A percentile compares a stretch with the other conserved stretches of the same genome.
Conservation (phyloP, 2,888 invertebrate genomes). For the Nomada goodeniana region DNA sequence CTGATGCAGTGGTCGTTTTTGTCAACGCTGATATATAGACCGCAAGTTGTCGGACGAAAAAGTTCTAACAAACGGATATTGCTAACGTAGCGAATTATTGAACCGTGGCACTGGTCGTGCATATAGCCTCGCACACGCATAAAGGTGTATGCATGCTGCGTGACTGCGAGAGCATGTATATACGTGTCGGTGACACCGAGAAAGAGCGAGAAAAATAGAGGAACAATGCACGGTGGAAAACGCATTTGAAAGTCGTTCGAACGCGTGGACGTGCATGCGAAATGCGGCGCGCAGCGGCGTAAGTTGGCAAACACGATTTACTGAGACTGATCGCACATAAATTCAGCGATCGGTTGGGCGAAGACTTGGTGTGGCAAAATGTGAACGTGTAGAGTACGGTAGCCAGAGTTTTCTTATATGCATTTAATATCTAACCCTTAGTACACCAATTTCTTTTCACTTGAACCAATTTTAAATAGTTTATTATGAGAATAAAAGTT, state of each 20-base stretch:
- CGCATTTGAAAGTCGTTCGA: slow-evolving; percentile 63
- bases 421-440: not conserved
- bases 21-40: not conserved
- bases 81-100: slow-evolving; percentile 68
- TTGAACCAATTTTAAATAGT: too few relatives aligned
- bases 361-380: not conserved
- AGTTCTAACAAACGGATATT: slow-evolving; percentile 65
- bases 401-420: not conserved
- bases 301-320: slow-evolving; percentile 62
- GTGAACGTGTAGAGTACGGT: not conserved
- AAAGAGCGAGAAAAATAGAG: slow-evolving; percentile 41
- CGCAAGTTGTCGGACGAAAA: slow-evolving; percentile 28
- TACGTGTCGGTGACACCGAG: not conserved
- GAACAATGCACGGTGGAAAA: slow-evolving; percentile 66
- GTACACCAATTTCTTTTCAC: too few relatives aligned
- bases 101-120: slow-evolving; percentile 58
- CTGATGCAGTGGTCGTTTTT: not conserved
- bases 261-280: slow-evolving; percentile 57
- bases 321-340: slow-evolving; percentile 39
- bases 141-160: not conserved
- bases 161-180: not conserved
- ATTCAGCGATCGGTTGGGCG: not conserved
- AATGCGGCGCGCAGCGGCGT: slow-evolving; percentile 43
- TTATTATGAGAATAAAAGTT: too few relatives aligned
- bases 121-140: not conserved